Base-by-base conservation (phyloP, 2,888 invertebrate genomes). In the Eurytoma adleriae region DNA sequence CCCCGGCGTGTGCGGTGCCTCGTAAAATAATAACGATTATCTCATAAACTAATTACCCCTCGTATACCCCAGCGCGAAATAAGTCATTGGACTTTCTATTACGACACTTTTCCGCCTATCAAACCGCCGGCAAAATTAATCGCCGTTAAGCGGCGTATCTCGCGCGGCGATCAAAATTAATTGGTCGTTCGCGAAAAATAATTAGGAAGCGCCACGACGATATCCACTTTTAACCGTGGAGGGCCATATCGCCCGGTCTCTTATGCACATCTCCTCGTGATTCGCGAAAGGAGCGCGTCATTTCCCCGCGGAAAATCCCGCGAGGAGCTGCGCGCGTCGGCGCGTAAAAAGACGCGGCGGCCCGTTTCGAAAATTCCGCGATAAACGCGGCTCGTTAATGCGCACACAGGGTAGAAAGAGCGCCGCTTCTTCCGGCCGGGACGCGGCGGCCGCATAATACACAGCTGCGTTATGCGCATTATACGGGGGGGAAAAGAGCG, bases 271-370 rank as follows among this genome's bases (percentile, higher is more conserved):
- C 48, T 5, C 18, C 24, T 27, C 30, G 5, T 7, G 20, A 50
- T 50, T 40, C 62, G 54, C 62, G n/a, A 76, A 69, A 76, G 62
- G 52, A 52, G 59, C 56, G 57, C 66, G 57, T 72, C 30, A 61
- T 67, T 72, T 66, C 59, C 71, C 20, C 78, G 71, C 24, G 73
- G 48, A 68, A 78, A 78, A 73, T 78, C 68, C 78, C 73, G 78
- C 59, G 59, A n/a, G n/a, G n/a, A n/a, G n/a, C n/a, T n/a, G n/a
- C 27, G 50, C 52, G 71, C 67, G 67, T 30, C 30, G 57, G 57
- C 59, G 18, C 20, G 24, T 59, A 20, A 59, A 68, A 27, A 68
- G 48, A 54, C 68, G 61, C 62, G 30, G 62, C 62, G 30, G 64
- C 40, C 48, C 18, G 64, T 64, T 54, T 64, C 40, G 40, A 40